These are phyloP conservation scores for Nycticryphes semicollaris DNA, from an alignment of 2,113 vertebrate genomes.

Conservation along the genomic window DNA sequence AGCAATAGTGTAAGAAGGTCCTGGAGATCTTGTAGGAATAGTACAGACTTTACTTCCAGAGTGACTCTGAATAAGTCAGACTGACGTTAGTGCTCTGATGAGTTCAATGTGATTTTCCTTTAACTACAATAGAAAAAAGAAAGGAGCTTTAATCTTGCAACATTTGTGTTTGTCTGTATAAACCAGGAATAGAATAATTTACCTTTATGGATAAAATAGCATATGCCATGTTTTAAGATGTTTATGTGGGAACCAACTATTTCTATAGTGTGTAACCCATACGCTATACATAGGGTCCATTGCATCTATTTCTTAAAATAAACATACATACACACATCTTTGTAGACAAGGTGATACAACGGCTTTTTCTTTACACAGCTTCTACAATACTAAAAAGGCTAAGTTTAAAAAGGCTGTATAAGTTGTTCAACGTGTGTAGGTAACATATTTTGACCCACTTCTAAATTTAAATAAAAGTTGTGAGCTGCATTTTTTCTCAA, in stretches of 20 bases:
- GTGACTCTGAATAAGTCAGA: neutral
- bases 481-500: neutral
- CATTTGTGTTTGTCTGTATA: neutral
- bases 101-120: neutral
- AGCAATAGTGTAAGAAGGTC: neutral
- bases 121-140: neutral
- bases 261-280: neutral
- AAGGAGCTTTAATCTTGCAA: neutral
- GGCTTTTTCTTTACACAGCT: neutral
- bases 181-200: neutral
- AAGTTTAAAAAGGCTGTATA: neutral
- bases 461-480: constrained; percentile 13
- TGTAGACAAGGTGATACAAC: neutral
- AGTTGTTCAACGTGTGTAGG: neutral
- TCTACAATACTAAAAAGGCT: neutral
- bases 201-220: neutral
- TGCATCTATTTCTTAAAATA: neutral
- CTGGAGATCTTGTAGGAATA: neutral
- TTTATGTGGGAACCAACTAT: neutral
- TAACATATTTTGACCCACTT: neutral
- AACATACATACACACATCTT: neutral
- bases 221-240: neutral
- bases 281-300: neutral
- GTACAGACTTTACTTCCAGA: neutral
- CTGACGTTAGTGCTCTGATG: neutral